Conservation (phyloP, 1,140 invertebrate species). For the Helicorthomorpha holstii region DNA sequence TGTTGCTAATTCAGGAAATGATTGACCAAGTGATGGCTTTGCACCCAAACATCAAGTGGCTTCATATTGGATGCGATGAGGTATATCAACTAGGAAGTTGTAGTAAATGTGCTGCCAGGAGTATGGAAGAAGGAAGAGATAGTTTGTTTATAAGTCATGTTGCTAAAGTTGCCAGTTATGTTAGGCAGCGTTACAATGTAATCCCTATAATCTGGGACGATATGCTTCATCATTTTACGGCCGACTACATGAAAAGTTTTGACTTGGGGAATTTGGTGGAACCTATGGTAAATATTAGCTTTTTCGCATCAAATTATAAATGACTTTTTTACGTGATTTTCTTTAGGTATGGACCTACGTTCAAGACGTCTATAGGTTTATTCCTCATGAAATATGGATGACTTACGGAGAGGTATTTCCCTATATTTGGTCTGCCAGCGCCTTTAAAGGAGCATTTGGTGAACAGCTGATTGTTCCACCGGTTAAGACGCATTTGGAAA, state of each 20-base stretch:
- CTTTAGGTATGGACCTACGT: constrained; percentile 40
- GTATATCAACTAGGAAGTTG: constrained; percentile 61
- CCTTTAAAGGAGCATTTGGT: constrained; percentile 69
- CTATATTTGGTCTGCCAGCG: constrained; percentile 78
- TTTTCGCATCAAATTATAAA: constrained; percentile 40
- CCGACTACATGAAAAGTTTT: constrained; percentile 32
- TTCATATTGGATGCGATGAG: constrained; percentile 46
- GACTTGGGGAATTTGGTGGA: constrained; percentile 58
- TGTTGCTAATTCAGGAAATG: constrained; percentile 53
- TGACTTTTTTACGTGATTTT: neutral
- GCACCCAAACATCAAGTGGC: constrained; percentile 26
- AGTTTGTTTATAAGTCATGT: constrained; percentile 53
- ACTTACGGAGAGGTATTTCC: constrained; percentile 65
- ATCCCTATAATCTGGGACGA: constrained; percentile 84
- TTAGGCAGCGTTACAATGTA: constrained; percentile 24
- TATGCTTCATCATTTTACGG: constrained; percentile 56
- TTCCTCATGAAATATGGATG: constrained; percentile 45
- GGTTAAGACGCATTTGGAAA: constrained; percentile 44
- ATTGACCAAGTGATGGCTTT: constrained; percentile 54
- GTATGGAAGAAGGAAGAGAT: constrained; percentile 22
- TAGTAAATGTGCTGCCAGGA: constrained; percentile 38
- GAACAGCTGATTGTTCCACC: constrained; percentile 47
- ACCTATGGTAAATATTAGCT: no score
- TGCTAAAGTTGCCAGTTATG: constrained; percentile 25
- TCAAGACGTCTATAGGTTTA: constrained; percentile 39